Base-by-base conservation (phyloP, 1,140 invertebrate species). In the Lordiphosa mommai region DNA sequence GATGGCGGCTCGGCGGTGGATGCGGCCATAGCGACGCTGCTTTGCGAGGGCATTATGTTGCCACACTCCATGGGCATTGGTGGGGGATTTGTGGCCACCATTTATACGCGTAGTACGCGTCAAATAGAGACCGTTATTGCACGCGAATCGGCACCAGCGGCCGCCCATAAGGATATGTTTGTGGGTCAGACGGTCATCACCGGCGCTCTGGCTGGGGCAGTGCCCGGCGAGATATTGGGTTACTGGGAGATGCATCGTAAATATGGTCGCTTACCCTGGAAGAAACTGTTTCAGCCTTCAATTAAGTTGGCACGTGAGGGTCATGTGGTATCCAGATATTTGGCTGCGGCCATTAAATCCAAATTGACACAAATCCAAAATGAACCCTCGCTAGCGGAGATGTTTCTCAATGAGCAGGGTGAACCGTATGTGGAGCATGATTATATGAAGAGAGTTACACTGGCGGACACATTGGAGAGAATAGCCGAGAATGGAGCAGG, bases 211-310 rank as follows among this genome's bases (percentile, higher is more conserved):
- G 92, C 97, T 0, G 93, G 97, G 2, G 98, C 93, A 0, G 95
- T 99, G 5, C 98, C 98, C 0, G 97, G 97, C 4, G 98, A 99
- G 89, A 84, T 99, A 0, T 90, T 91, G 58, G 98, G 97, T 1
- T 98, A 97, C 86, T 94, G 94, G 93, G 92, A 93, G 48, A 92
- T 96, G 3, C 94, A 98, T 87, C 88, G 93, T 43, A 91, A 90
- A 73, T 98, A 94, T 67, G 93, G 96, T 0, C 92, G 91, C 48
- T 86, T 98, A n/a, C 90, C 92, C 0, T 99, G 98, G 98, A 89
- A 89, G 30, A 92, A 94, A 0, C 89, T 99, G 2, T 94, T 99
- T 51, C 69, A 92, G 60, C 96, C 96, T 0, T 91, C 95, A 0
- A 95, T 96, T 12, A 90, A 93, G 49, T 79, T 98, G 0, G 96